These are phyloP conservation scores for Scotopteryx bipunctaria DNA, from an alignment of 2,888 invertebrate genomes.

Conservation along the genomic window DNA sequence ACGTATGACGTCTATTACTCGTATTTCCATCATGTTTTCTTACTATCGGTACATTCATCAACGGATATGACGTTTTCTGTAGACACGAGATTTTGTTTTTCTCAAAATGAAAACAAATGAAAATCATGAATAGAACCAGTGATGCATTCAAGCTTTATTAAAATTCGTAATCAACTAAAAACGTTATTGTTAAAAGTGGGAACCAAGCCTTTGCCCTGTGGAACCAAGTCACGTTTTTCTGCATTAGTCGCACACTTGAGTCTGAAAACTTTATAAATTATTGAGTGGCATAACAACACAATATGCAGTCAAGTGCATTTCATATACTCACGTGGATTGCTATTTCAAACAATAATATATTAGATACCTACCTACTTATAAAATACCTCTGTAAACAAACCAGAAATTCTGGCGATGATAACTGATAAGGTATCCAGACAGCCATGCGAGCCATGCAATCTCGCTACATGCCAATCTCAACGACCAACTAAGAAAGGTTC, in stretches of 20 bases:
- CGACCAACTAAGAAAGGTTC: not conserved
- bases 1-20: too few species aligned
- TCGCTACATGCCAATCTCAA: constrained; percentile 19
- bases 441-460: constrained; percentile 22
- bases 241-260: constrained; percentile 18
- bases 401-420: not conserved
- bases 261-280: constrained; percentile 10
- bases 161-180: constrained; percentile 5
- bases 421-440: too few species aligned
- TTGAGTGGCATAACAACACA: constrained; percentile 6
- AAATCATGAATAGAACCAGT: constrained; percentile 1
- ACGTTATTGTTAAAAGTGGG: not conserved
- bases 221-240: constrained; percentile 12
- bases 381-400: too few species aligned
- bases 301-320: constrained; percentile 3
- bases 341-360: too few species aligned
- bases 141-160: constrained; percentile 17
- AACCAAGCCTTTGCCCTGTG: too few species aligned
- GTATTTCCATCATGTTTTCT: not conserved
- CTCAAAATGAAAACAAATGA: constrained; percentile 18
- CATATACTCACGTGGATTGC: constrained; percentile 15
- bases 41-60: constrained; percentile 20
- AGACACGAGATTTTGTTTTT: constrained; percentile 2
- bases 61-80: constrained; percentile 19
- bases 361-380: too few species aligned